Conservation (phyloP, 2,797 vertebrate genomes). For the Microchirus variegatus region DNA sequence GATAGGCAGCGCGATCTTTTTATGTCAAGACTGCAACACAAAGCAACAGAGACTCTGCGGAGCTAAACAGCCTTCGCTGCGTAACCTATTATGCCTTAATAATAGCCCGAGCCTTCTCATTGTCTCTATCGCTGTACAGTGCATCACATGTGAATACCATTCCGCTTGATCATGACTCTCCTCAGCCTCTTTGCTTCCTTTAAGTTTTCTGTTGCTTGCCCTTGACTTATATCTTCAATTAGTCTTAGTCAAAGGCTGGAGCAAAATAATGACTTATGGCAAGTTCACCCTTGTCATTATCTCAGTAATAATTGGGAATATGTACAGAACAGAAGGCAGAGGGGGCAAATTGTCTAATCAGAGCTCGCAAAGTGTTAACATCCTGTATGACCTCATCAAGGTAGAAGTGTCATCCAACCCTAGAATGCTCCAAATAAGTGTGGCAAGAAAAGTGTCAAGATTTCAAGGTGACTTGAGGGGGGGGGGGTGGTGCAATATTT, state of each 20-base stretch:
- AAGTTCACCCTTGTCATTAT: constrained; percentile 49
- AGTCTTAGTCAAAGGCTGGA: constrained; percentile 52
- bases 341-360: constrained; percentile 37
- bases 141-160: constrained; percentile 49
- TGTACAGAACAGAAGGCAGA: constrained; percentile 18
- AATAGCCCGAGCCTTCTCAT: constrained; percentile 66
- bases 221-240: constrained; percentile 72
- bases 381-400: constrained; percentile 44
- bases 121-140: constrained; percentile 52
- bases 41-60: constrained; percentile 59
- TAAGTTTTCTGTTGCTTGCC: constrained; percentile 46
- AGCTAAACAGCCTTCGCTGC: constrained; percentile 61
- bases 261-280: constrained; percentile 48
- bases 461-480: constrained; percentile 18
- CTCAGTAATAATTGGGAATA: constrained; percentile 36
- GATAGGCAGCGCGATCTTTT: constrained; percentile 76
- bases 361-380: constrained; percentile 23
- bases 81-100: constrained; percentile 75
- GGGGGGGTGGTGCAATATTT: constrained; percentile 7
- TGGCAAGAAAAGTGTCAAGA: constrained; percentile 1
- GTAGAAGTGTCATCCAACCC: constrained; percentile 11
- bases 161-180: constrained; percentile 50
- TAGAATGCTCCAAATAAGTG: background rate
- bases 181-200: constrained; percentile 31
- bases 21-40: constrained; percentile 69